Evolutionary conservation across 2,797 vertebrate species (phyloP).

Genomic region (Pygocentrus nattereri): DNA sequence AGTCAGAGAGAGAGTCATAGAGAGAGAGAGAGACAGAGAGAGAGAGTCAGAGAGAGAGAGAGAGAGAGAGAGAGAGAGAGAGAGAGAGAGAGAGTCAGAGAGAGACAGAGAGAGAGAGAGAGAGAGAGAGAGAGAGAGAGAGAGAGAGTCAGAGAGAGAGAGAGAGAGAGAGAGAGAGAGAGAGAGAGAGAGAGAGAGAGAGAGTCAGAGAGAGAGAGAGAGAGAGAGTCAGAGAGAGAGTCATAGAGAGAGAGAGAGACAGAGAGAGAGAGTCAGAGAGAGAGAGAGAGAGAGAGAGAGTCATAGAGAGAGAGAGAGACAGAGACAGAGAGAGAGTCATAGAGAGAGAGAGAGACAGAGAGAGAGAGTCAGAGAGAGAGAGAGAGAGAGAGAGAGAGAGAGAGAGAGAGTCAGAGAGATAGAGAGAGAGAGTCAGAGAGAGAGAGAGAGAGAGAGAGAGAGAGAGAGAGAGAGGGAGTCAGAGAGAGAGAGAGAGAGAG

Average conservation of each 20-base stretch:
- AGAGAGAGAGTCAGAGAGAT: no score
- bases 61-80: neutral
- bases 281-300: conserved; percentile 21
- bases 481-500: conserved; percentile 1
- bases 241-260: conserved; percentile 24
- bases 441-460: conserved; percentile 21
- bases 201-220: no score
- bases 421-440: no score
- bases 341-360: conserved; percentile 1
- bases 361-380: conserved; percentile 25
- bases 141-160: neutral
- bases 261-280: neutral
- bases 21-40: conserved; percentile 8
- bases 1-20: neutral
- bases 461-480: no score
- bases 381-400: neutral
- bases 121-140: conserved; percentile 21
- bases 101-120: conserved; percentile 2
- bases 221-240: neutral
- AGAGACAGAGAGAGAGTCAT: no score
- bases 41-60: conserved; percentile 27
- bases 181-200: conserved; percentile 6
- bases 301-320: neutral
- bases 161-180: conserved; percentile 13
- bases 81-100: conserved; percentile 4